A percentile compares a stretch with the other conserved stretches of the same genome.
Conservation (phyloP, 2,888 invertebrate species). For the Cheilosia vernalis region DNA sequence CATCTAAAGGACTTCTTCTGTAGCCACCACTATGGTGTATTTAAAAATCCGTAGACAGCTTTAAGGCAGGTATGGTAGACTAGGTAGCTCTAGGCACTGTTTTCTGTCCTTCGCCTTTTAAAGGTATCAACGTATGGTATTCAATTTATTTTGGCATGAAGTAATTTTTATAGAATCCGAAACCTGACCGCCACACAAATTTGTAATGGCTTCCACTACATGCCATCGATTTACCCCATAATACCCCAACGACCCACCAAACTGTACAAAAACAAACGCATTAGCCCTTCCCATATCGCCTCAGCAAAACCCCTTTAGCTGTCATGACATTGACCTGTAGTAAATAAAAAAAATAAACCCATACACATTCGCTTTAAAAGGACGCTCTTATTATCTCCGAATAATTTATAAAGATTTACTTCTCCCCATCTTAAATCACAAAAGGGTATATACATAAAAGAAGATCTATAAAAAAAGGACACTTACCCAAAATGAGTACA, state of each 20-base stretch:
- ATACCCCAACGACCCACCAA: not conserved
- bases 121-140: no score
- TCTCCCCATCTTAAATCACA: conserved; percentile 16
- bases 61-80: not conserved
- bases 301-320: not conserved
- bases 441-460: not conserved
- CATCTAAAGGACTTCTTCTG: no score
- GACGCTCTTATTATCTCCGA: conserved; percentile 45
- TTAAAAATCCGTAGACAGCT: no score
- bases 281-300: conserved; percentile 12
- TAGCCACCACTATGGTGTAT: no score
- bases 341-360: conserved; percentile 7
- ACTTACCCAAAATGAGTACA: conserved; percentile 3
- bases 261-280: not conserved
- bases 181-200: not conserved
- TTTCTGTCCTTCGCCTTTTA: no score
- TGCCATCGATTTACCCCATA: not conserved
- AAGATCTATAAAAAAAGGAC: not conserved
- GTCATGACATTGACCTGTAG: conserved; percentile 42
- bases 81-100: not conserved
- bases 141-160: no score
- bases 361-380: conserved; percentile 20
- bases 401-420: conserved; percentile 41
- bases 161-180: no score
- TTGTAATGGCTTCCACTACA: not conserved